phyloP scores from a whole-genome alignment of 2,888 invertebrate genomes.

The Hemicrepidius hirtus region DNA sequence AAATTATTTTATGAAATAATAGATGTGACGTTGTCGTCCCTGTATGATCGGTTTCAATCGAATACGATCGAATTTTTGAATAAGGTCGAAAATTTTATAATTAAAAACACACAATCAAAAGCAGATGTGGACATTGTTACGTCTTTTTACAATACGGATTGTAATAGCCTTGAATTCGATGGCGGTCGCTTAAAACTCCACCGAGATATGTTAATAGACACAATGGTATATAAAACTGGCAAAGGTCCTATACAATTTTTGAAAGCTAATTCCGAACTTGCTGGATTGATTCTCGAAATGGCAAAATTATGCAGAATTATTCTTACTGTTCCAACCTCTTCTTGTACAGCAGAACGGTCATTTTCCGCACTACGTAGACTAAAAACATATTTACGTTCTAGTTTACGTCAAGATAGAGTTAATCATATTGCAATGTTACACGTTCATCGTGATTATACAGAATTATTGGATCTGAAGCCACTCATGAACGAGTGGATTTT shows the following conservation, averaged over 20 bases:
- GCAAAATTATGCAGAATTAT: background rate
- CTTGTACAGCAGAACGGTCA: background rate
- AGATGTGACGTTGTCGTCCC: background rate
- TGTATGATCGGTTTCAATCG: background rate
- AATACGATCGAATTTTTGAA: background rate
- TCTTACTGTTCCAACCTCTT: background rate
- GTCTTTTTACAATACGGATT: background rate
- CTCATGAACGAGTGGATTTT: too few species aligned
- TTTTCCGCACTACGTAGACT: constrained; percentile 1
- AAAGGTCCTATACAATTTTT: background rate
- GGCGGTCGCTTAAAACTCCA: background rate
- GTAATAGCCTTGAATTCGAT: background rate
- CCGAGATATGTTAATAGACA: background rate
- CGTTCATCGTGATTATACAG: background rate
- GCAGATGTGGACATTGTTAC: background rate
- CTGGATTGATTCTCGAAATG: background rate
- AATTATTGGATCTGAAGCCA: too few species aligned
- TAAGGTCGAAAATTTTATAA: background rate
- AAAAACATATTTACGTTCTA: constrained; percentile 1
- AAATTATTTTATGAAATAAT: constrained; percentile 2
- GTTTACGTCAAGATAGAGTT: background rate
- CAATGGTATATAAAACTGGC: background rate
- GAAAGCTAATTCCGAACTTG: background rate
- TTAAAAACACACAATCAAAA: background rate
- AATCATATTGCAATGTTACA: background rate